Evolutionary conservation across 2,888 invertebrate genomes (phyloP).

Genomic region (Amblyteles armatorius): DNA sequence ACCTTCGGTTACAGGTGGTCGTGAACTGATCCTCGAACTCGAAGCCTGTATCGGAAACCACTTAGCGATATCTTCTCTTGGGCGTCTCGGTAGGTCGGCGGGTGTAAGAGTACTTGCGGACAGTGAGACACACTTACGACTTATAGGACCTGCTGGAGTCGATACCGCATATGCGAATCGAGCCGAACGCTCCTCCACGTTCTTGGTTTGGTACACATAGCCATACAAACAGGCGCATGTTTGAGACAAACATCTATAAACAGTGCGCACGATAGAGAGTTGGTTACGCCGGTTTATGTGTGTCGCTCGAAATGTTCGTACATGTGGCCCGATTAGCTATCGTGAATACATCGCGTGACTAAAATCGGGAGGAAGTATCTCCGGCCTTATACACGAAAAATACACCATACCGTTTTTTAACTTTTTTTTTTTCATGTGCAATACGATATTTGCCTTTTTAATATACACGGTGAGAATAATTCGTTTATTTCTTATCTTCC

Average conservation of each 20-base stretch:
- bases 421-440: background rate
- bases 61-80: slow-evolving; percentile 81
- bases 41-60: slow-evolving; percentile 78
- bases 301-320: slow-evolving; percentile 14
- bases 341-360: background rate
- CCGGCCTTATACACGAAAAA: background rate
- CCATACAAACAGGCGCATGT: slow-evolving; percentile 47
- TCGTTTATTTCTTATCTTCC: background rate
- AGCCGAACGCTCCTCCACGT: background rate
- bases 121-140: slow-evolving; percentile 30
- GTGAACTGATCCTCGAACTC: slow-evolving; percentile 77
- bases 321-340: slow-evolving; percentile 45
- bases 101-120: slow-evolving; percentile 52
- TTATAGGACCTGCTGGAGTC: slow-evolving; percentile 19
- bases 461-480: background rate
- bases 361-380: background rate
- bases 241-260: slow-evolving; percentile 54
- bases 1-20: slow-evolving; percentile 76
- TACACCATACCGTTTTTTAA: background rate
- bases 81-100: slow-evolving; percentile 67
- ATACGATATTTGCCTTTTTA: slow-evolving; percentile 43
- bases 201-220: slow-evolving; percentile 34
- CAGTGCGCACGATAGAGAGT: background rate
- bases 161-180: slow-evolving; percentile 16
- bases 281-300: background rate